phyloP scores from a whole-genome alignment of 1,140 invertebrate genomes.

The Planococcus citri region DNA sequence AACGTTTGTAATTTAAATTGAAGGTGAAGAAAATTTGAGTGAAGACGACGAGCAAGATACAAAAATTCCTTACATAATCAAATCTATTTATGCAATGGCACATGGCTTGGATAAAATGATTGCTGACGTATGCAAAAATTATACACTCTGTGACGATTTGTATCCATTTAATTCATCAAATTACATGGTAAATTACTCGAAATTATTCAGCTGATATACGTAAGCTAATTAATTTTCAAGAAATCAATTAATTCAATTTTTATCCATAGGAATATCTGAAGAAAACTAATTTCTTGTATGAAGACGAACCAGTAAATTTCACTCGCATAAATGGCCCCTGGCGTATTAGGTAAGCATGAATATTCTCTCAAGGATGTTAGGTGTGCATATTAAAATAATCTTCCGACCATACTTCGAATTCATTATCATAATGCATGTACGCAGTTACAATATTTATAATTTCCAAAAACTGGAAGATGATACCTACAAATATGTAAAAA shows the following conservation, averaged over 20 bases:
- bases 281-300: no score
- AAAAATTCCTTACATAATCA: constrained; percentile 63
- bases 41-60: constrained; percentile 45
- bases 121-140: constrained; percentile 36
- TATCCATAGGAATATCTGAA: no score
- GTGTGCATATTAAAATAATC: no score
- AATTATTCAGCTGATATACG: background rate
- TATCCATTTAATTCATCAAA: constrained; percentile 44
- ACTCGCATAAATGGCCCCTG: no score
- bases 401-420: no score
- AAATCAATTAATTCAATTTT: no score
- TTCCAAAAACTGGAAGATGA: constrained; percentile 51
- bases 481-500: constrained; percentile 52
- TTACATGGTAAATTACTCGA: background rate
- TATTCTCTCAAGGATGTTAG: no score
- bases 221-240: background rate
- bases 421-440: no score
- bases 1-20: constrained; percentile 21
- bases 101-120: constrained; percentile 49
- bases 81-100: constrained; percentile 56
- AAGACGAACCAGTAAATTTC: no score
- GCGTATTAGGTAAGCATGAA: no score
- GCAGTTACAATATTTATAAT: constrained; percentile 72
- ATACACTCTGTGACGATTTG: constrained; percentile 47
- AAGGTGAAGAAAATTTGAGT: background rate